These are phyloP conservation scores for Neoaliturus tenellus DNA, from an alignment of 2,888 invertebrate genomes.

Conservation along the genomic window DNA sequence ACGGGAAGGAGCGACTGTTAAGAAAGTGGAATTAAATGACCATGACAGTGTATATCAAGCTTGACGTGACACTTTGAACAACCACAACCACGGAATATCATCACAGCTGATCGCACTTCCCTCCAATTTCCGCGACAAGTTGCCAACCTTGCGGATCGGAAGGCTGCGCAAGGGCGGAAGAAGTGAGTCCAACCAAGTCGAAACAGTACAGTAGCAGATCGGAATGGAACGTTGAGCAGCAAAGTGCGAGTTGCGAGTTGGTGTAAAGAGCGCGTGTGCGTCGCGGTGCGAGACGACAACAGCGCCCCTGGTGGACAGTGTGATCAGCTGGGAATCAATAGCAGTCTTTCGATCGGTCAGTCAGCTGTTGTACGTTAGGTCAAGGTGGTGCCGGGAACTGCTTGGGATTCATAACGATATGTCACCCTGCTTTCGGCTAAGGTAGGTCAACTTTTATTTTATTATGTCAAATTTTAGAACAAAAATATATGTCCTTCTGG, in stretches of 20 bases:
- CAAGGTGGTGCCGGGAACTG: background rate
- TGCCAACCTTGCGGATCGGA: constrained; percentile 25
- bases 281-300: background rate
- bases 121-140: background rate
- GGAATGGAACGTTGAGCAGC: background rate
- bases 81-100: background rate
- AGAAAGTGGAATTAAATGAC: too few relatives aligned
- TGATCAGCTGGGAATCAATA: constrained; percentile 19
- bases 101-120: background rate
- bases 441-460: constrained; percentile 17
- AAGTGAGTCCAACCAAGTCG: background rate
- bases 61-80: too few relatives aligned
- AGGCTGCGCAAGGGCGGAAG: constrained; percentile 23
- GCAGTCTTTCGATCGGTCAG: background rate
- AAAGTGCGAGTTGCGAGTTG: background rate
- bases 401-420: background rate
- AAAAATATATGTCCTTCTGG: too few relatives aligned
- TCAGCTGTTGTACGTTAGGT: constrained; percentile 36
- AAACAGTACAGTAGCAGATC: constrained; percentile 9
- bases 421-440: background rate
- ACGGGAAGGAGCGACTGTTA: too few relatives aligned
- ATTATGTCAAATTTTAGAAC: too few relatives aligned
- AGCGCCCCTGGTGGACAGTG: constrained; percentile 29
- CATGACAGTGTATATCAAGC: background rate
- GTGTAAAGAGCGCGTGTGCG: background rate